Evolutionary conservation across 2,113 vertebrate species (phyloP).

Genomic region (Rafetus swinhoei): DNA sequence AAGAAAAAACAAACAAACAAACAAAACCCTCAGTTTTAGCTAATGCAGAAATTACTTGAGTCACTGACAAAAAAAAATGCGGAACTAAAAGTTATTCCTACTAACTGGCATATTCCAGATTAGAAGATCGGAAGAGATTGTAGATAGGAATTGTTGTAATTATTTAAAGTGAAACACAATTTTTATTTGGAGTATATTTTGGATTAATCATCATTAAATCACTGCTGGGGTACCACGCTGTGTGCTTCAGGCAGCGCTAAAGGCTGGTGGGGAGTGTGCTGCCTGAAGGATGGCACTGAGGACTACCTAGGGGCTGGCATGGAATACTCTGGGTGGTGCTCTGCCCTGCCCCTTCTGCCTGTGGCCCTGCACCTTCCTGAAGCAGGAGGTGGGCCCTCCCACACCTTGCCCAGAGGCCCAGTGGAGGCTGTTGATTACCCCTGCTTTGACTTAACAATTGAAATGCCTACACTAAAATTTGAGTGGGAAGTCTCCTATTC

Average conservation of each 20-base stretch:
- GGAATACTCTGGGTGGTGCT: too few relatives aligned
- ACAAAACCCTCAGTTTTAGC: not conserved
- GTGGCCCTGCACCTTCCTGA: too few relatives aligned
- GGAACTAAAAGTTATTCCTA: not conserved
- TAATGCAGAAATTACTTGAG: not conserved
- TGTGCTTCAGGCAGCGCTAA: too few relatives aligned
- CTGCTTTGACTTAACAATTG: not conserved
- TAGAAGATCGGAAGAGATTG: not conserved
- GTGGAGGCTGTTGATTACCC: too few relatives aligned
- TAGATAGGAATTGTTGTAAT: not conserved
- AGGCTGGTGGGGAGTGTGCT: too few relatives aligned
- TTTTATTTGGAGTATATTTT: not conserved
- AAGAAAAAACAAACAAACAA: not conserved
- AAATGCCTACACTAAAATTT: not conserved
- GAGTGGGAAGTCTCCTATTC: not conserved
- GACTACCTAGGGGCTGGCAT: too few relatives aligned
- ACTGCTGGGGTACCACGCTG: too few relatives aligned
- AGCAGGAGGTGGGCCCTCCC: too few relatives aligned
- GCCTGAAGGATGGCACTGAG: too few relatives aligned
- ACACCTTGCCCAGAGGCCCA: too few relatives aligned
- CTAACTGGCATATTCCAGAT: not conserved
- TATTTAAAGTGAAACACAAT: not conserved
- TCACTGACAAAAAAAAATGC: not conserved
- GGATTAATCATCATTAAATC: not conserved
- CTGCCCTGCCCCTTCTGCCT: too few relatives aligned